Conservation (phyloP, 2,113 vertebrate species). For the Zosterops pallidus region DNA sequence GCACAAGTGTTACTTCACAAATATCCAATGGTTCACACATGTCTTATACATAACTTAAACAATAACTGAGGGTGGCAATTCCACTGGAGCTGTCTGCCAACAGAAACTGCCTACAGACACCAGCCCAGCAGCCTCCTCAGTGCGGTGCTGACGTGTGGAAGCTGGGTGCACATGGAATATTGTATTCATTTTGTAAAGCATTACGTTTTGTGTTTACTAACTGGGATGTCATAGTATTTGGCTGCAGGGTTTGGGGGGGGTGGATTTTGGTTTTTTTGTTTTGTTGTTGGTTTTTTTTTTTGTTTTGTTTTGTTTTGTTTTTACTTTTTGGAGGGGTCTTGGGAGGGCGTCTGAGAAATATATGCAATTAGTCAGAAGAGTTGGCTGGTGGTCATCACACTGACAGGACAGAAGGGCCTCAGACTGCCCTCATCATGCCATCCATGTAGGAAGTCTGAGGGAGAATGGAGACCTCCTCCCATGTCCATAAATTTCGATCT, state of each 20-base stretch:
- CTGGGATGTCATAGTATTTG: conserved; percentile 83
- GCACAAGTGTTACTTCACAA: conserved; percentile 98
- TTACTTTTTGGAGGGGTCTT: conserved; percentile 52
- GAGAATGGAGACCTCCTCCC: conserved; percentile 57
- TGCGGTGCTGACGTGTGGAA: conserved; percentile 78
- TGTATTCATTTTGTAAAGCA: conserved; percentile 79
- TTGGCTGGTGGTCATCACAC: conserved; percentile 57
- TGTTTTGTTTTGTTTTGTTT: neutral
- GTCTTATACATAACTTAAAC: conserved; percentile 93
- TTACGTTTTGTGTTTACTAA: conserved; percentile 81
- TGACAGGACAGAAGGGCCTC: conserved; percentile 60
- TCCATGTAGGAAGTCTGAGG: conserved; percentile 48
- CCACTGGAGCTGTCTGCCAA: conserved; percentile 82
- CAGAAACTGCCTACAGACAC: conserved; percentile 83
- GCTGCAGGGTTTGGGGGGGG: conserved; percentile 69
- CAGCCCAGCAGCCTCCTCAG: conserved; percentile 79
- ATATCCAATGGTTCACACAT: conserved; percentile 99
- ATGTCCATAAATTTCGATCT: conserved; percentile 50
- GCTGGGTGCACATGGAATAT: conserved; percentile 79
- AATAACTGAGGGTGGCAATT: conserved; percentile 78
- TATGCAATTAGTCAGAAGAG: conserved; percentile 70
- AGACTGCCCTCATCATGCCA: conserved; percentile 18
- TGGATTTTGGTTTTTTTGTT: neutral
- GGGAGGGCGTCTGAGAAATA: conserved; percentile 53
- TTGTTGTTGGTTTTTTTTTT: neutral